Conservation (phyloP, 2,888 invertebrate species). For the Troides helena region DNA sequence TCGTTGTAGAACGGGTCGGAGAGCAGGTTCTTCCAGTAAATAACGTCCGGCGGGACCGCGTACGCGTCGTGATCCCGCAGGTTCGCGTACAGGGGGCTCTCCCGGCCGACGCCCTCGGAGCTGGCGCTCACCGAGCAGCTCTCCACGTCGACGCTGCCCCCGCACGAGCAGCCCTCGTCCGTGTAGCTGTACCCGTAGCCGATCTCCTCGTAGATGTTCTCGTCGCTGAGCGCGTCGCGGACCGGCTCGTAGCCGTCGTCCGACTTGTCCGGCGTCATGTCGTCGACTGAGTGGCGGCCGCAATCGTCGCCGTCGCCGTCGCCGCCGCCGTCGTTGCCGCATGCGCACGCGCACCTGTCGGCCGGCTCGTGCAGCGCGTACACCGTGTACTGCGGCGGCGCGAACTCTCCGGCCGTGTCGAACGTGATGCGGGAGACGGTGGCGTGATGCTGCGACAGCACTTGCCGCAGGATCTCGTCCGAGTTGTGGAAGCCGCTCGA, state of each 20-base stretch:
- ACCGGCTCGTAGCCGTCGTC: conserved; percentile 75
- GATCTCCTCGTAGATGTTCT: conserved; percentile 76
- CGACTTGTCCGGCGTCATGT: conserved; percentile 71
- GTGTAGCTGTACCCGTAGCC: conserved; percentile 67
- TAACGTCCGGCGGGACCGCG: conserved; percentile 73
- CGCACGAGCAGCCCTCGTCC: conserved; percentile 72
- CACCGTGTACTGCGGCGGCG: conserved; percentile 59
- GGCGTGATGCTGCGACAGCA: conserved; percentile 61
- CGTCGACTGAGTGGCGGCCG: conserved; percentile 56
- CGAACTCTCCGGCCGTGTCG: conserved; percentile 65
- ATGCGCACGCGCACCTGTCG: conserved; percentile 58
- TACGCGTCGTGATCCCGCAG: conserved; percentile 72
- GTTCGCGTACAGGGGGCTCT: conserved; percentile 73
- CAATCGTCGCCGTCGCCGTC: too few species aligned
- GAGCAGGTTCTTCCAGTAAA: conserved; percentile 77
- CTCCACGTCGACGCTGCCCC: conserved; percentile 73
- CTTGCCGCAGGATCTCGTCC: conserved; percentile 60
- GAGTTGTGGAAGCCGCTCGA: conserved; percentile 73
- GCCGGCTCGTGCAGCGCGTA: conserved; percentile 72
- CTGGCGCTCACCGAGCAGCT: conserved; percentile 72
- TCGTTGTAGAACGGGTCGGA: conserved; percentile 75
- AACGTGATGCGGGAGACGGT: conserved; percentile 64
- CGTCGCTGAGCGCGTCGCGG: conserved; percentile 69
- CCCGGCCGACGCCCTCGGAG: conserved; percentile 65
- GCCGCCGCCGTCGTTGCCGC: too few species aligned